A percentile compares a stretch with the other conserved stretches of the same genome.
These are phyloP conservation scores for Paelopatides confundens DNA, from an alignment of 53 echinoderm and acorn worm species.

Conservation along the genomic window DNA sequence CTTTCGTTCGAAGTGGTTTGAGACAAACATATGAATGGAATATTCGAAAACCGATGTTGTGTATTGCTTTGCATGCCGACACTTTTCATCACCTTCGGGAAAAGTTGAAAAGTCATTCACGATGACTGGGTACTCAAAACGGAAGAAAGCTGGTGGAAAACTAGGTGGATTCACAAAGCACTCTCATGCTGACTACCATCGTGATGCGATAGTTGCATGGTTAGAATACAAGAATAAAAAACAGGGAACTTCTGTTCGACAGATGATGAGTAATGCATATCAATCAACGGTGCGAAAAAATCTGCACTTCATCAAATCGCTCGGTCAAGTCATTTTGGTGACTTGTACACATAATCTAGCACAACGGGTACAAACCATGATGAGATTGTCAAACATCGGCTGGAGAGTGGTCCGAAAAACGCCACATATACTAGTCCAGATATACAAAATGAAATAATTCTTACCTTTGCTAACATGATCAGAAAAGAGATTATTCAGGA, in stretches of 20 bases:
- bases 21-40: not conserved
- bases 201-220: too few relatives aligned
- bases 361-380: conserved; percentile 1
- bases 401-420: conserved; percentile 19
- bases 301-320: conserved; percentile 35
- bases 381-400: conserved; percentile 29
- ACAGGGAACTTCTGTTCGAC: too few relatives aligned
- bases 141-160: too few relatives aligned
- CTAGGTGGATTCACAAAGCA: too few relatives aligned
- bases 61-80: conserved; percentile 13
- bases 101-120: too few relatives aligned
- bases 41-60: not conserved
- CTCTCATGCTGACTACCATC: too few relatives aligned
- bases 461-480: conserved; percentile 32
- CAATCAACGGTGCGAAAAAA: conserved; percentile 2
- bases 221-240: too few relatives aligned
- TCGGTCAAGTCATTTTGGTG: conserved; percentile 38
- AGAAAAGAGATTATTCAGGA: conserved; percentile 47
- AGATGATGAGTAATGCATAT: not conserved
- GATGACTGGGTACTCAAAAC: too few relatives aligned
- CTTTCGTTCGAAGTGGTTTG: not conserved
- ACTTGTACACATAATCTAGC: conserved; percentile 29
- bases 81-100: conserved; percentile 16
- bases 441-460: conserved; percentile 51
- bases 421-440: conserved; percentile 22